Conservation (phyloP, 2,113 vertebrate genomes). For the Lipophrys pholis region DNA sequence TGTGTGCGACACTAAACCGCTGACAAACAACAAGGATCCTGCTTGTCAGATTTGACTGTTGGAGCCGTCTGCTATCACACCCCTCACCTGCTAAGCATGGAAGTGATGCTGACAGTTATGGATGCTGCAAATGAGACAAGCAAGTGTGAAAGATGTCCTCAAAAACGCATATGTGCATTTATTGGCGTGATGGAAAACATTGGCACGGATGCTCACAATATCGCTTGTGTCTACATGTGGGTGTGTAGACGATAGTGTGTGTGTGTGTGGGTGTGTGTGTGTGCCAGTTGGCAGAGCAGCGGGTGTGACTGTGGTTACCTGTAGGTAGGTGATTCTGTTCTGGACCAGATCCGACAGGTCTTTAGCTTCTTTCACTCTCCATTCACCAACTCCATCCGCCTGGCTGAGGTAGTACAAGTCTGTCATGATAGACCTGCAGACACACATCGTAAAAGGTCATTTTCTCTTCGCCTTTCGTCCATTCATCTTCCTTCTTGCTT, state of each 20-base stretch:
- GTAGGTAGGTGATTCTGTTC: slow-evolving; percentile 96
- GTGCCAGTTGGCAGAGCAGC: slow-evolving; percentile 47
- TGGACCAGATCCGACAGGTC: slow-evolving; percentile 96
- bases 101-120: slow-evolving; percentile 61
- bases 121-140: slow-evolving; percentile 65
- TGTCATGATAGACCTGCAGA: slow-evolving; percentile 93
- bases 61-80: slow-evolving; percentile 51
- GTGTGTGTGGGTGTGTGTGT: neutral
- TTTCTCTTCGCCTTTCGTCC: neutral
- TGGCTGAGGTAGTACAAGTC: slow-evolving; percentile 99
- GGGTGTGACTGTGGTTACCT: slow-evolving; percentile 83
- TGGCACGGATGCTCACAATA: neutral
- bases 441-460: slow-evolving; percentile 13
- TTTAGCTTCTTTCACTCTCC: slow-evolving; percentile 96
- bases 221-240: neutral
- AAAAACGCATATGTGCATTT: slow-evolving; percentile 17
- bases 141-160: slow-evolving; percentile 44
- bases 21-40: slow-evolving; percentile 61
- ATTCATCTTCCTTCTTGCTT: too few relatives aligned
- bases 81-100: slow-evolving; percentile 54
- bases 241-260: neutral
- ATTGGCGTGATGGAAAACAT: slow-evolving; percentile 30
- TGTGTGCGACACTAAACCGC: slow-evolving; percentile 38
- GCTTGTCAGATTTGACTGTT: slow-evolving; percentile 53
- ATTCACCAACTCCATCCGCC: slow-evolving; percentile 95